These are phyloP conservation scores for Notarius quadriscutis DNA, from an alignment of 2,113 vertebrate species.

Conservation along the genomic window DNA sequence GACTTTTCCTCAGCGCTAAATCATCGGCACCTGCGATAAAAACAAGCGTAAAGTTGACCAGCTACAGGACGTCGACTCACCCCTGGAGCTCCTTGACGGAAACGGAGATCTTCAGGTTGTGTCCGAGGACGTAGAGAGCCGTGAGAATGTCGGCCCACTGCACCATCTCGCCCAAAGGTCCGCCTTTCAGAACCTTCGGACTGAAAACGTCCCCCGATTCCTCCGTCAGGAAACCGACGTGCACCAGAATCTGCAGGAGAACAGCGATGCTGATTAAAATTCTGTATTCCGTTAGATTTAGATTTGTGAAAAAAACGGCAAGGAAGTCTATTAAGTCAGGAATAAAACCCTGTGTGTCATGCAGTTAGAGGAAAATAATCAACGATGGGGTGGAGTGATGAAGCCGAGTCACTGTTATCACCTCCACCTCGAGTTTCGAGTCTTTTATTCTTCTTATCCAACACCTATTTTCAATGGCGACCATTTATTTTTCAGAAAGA, in stretches of 20 bases:
- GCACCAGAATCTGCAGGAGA: slow-evolving; percentile 83
- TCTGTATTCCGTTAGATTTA: background rate
- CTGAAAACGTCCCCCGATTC: slow-evolving; percentile 97
- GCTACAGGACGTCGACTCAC: slow-evolving; percentile 70
- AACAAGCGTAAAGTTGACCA: background rate
- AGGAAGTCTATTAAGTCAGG: too few relatives aligned
- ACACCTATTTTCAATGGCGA: too few relatives aligned
- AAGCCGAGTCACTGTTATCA: too few relatives aligned
- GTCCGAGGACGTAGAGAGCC: slow-evolving; percentile 88
- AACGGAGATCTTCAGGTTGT: slow-evolving; percentile 86
- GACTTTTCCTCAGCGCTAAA: background rate
- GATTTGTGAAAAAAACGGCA: too few relatives aligned
- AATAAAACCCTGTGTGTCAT: too few relatives aligned
- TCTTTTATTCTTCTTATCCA: too few relatives aligned
- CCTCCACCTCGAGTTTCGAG: too few relatives aligned
- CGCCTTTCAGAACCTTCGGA: slow-evolving; percentile 91
- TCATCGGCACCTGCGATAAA: background rate
- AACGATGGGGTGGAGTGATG: too few relatives aligned
- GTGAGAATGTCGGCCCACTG: slow-evolving; percentile 98
- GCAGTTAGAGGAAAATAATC: too few relatives aligned
- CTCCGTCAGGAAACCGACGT: slow-evolving; percentile 95
- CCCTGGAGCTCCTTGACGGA: slow-evolving; percentile 96
- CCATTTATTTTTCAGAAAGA: too few relatives aligned
- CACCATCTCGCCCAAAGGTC: slow-evolving; percentile 96
- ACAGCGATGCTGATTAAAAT: background rate